Evolutionary conservation across 2,113 vertebrate species (phyloP).

Genomic region (Microcebus tavaratra): DNA sequence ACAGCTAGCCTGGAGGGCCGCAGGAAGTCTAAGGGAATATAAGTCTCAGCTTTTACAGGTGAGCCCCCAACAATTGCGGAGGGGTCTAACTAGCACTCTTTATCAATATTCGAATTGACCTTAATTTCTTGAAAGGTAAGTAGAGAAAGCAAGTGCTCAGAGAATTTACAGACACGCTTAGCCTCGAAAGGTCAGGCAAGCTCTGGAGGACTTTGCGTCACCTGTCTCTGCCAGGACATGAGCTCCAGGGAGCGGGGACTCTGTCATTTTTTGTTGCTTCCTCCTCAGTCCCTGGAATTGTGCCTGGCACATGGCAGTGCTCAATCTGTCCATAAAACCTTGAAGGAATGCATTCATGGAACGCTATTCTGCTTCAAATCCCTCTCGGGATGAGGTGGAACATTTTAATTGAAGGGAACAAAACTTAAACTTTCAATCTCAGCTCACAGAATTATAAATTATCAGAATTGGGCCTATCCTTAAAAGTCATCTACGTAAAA

Average conservation of each 20-base stretch:
- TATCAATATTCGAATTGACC: neutral
- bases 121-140: neutral
- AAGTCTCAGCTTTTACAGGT: neutral
- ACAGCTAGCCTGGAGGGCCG: neutral
- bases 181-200: neutral
- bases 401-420: neutral
- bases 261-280: no score
- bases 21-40: fast-evolving
- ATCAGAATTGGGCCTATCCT: neutral
- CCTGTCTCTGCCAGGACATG: neutral
- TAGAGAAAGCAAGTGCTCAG: neutral
- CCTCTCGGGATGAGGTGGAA: neutral
- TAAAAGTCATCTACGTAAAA: neutral
- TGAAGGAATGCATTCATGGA: neutral
- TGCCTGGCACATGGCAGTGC: neutral
- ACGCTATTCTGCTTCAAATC: neutral
- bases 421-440: neutral
- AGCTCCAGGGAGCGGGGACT: no score
- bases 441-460: neutral
- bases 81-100: neutral
- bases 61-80: neutral
- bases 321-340: neutral
- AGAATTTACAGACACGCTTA: neutral
- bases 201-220: neutral
- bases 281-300: neutral